Base-by-base conservation (phyloP, 2,888 invertebrate genomes). In the Luffia ferchaultella region DNA sequence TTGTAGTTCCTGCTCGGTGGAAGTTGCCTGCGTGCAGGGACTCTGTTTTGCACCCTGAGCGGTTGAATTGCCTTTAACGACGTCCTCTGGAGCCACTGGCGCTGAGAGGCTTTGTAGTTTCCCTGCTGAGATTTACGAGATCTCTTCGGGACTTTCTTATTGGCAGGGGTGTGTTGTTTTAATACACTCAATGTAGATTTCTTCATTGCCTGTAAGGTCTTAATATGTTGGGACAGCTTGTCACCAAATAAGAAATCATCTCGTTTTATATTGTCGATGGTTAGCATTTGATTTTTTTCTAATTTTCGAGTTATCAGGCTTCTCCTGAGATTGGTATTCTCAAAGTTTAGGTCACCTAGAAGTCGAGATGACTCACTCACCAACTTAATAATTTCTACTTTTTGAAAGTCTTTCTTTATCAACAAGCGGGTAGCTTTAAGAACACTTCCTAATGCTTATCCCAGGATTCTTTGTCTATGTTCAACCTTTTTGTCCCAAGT, bases 41-140 rank as follows among this genome's bases (percentile, higher is more conserved):
- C 45, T 18, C 45, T 3, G 18, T 18, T 5, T 45, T 9, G 45
- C 5, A 46, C 16, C 16, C 42, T 42, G 43, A 30, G 12, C 7
- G 51, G 16, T 47, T n/a, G 15, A 12, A 41, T 16, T 46, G 19
- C 18, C 42, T 42, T 48, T 45, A 18, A 16, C 5, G 40, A n/a
- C 43, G 46, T 20, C 16, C 19, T 18, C 20, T 16, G 42, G 30
- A 30, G 44, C 45, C 19, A 17, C 46, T 20, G 43, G 16, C 16
- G 20, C 15, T n/a, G 45, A 20, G 16, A n/a, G 20, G 51, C 52
- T 48, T 49, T 43, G 44, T 46, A 54, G 54, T 54, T 54, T 54
- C 20, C 43, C 48, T 52, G 42, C 48, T 20, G 41, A 20, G 30
- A n/a, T n/a, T n/a, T n/a, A n/a, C n/a, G n/a, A n/a, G n/a, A n/a